Base-by-base conservation (phyloP, 2,888 invertebrate genomes). In the Glomeris marginata region DNA sequence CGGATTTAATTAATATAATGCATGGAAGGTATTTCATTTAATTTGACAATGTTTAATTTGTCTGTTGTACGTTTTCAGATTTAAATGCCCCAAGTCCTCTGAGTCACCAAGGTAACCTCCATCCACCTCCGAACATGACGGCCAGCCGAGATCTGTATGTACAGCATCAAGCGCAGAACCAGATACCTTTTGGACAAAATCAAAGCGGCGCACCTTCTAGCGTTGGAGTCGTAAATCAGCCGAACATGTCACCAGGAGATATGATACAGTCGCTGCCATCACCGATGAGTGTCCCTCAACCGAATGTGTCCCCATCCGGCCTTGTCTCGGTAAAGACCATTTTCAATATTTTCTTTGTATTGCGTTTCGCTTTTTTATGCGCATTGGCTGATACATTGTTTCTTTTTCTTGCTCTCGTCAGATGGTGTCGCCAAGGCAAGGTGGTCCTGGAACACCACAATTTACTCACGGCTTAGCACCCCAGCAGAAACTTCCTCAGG, bases 151-250 rank as follows among this genome's bases (percentile, higher is more conserved):
- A 48, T 35, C 20, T 48, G 33, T 48, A 48, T 37, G 36, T 44
- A 36, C 43, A 37, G 36, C 49, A 43, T 36, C 47, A 33, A 20
- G 28, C 28, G 28, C 28, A 28, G 36, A 48, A 42, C 18, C 41
- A 34, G 21, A 48, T 41, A n/a, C 48, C 48, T 2, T 48, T 48
- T 35, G 48, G 48, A 13, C 48, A 48, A 20, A 42, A 22, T 4
- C 28, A 20, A 8, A 28, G 15, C 33, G n/a, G 8, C 43, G 36
- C 33, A 13, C 18, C 8, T 28, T 1, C 48, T 11, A 22, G 16
- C 21, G 28, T 8, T 8, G 28, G 28, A 8, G 28, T 28, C 28
- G 28, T 8, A 8, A 28, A 8, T 8, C 28, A 28, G 28, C 28
- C 28, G 28, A 28, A 28, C 28, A 28, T 28, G 28, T 28, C 28